These are phyloP conservation scores for Oxyruncus cristatus DNA, from an alignment of 2,113 vertebrate species.

Conservation along the genomic window DNA sequence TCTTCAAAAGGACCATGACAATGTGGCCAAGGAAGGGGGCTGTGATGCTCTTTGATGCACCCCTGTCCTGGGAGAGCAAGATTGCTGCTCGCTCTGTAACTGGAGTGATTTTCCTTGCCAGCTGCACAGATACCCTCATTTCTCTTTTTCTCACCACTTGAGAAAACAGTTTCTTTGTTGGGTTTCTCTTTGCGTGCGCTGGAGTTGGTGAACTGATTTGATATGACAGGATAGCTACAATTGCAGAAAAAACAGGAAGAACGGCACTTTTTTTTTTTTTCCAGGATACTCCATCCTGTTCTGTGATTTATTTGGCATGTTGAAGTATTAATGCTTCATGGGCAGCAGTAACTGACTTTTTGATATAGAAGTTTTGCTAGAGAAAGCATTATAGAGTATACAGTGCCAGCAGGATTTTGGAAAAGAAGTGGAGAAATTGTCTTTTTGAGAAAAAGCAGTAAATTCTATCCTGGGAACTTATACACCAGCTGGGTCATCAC, in stretches of 20 bases:
- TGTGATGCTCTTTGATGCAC: background rate
- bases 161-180: background rate
- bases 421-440: background rate
- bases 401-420: background rate
- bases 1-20: fast-evolving
- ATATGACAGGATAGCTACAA: background rate
- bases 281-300: background rate
- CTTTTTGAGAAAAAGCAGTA: background rate
- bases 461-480: background rate
- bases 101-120: background rate
- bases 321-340: background rate
- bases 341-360: background rate
- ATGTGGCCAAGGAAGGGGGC: background rate
- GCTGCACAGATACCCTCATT: background rate
- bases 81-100: background rate
- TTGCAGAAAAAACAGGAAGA: background rate
- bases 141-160: background rate
- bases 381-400: background rate
- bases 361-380: background rate
- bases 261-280: background rate
- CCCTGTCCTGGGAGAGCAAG: background rate
- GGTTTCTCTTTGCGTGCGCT: fast-evolving
- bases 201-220: background rate
- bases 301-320: background rate
- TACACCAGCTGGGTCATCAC: background rate